Conservation (phyloP, 2,113 vertebrate genomes). For the Labrus mixtus region DNA sequence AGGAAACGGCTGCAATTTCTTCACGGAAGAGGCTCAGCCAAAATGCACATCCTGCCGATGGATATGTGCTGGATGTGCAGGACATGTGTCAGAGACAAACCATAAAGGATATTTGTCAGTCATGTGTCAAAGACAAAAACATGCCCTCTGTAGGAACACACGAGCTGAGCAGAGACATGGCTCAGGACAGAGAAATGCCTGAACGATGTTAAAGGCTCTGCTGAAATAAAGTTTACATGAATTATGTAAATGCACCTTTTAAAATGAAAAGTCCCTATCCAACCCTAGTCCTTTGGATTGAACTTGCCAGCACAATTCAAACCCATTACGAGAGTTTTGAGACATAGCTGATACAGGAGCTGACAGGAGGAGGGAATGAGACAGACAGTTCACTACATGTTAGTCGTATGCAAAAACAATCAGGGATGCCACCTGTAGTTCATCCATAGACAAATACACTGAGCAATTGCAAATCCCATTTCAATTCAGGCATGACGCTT, state of each 20-base stretch:
- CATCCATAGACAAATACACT: constrained; percentile 25
- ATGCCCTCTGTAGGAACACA: too few species aligned
- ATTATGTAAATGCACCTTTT: not conserved
- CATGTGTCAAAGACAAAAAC: too few species aligned
- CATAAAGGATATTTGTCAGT: too few species aligned
- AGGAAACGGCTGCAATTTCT: too few species aligned
- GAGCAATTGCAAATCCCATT: constrained; percentile 7
- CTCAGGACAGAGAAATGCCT: too few species aligned
- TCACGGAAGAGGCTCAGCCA: too few species aligned
- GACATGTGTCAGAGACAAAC: too few species aligned
- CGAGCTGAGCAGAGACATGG: too few species aligned
- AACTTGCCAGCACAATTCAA: constrained; percentile 3
- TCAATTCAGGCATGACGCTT: constrained; percentile 36
- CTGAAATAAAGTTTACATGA: too few species aligned
- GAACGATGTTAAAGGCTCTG: too few species aligned
- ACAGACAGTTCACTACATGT: constrained; percentile 9
- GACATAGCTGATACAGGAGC: constrained; percentile 35
- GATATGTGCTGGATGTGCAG: too few species aligned
- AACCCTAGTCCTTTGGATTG: not conserved
- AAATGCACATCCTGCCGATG: too few species aligned
- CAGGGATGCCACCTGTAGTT: constrained; percentile 42
- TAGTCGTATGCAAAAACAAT: constrained; percentile 70
- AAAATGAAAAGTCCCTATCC: not conserved
- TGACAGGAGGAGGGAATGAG: constrained; percentile 22
- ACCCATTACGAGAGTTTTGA: constrained; percentile 16